Evolutionary conservation across 2,797 vertebrate species (phyloP).

Genomic region (Simalia tracyae): DNA sequence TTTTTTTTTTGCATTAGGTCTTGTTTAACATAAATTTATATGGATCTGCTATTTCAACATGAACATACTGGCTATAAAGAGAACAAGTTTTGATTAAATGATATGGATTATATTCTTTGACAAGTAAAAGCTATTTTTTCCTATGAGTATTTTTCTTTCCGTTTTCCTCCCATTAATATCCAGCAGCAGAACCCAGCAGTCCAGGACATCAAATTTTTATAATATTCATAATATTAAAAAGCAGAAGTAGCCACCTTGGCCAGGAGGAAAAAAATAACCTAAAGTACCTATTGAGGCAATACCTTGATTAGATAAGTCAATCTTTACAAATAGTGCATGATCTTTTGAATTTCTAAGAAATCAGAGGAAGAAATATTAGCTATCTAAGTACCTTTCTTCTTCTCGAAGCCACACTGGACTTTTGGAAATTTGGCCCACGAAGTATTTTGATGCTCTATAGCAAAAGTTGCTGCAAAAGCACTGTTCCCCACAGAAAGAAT

Average conservation of each 20-base stretch:
- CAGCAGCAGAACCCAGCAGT: background rate
- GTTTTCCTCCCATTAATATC: background rate
- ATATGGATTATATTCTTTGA: background rate
- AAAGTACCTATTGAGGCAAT: background rate
- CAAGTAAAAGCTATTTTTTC: background rate
- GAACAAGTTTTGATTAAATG: background rate
- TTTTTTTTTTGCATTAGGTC: background rate
- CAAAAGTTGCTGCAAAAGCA: conserved; percentile 96
- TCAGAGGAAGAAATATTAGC: background rate
- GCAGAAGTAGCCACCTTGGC: background rate
- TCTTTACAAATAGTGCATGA: background rate
- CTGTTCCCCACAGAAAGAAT: conserved; percentile 69
- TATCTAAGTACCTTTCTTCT: conserved; percentile 82
- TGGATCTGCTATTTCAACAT: background rate
- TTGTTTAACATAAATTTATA: background rate
- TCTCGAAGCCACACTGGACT: conserved; percentile 89
- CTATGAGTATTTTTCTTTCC: background rate
- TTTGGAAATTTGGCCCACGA: conserved; percentile 87
- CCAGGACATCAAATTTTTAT: background rate
- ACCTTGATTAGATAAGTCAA: background rate
- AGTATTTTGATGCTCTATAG: conserved; percentile 92
- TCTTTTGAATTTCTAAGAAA: background rate
- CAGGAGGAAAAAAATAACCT: no score
- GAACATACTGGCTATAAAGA: background rate
- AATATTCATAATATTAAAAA: background rate